Evolutionary conservation across 1,140 invertebrate genomes (phyloP).

Genomic region (Drosophila lowei): DNA sequence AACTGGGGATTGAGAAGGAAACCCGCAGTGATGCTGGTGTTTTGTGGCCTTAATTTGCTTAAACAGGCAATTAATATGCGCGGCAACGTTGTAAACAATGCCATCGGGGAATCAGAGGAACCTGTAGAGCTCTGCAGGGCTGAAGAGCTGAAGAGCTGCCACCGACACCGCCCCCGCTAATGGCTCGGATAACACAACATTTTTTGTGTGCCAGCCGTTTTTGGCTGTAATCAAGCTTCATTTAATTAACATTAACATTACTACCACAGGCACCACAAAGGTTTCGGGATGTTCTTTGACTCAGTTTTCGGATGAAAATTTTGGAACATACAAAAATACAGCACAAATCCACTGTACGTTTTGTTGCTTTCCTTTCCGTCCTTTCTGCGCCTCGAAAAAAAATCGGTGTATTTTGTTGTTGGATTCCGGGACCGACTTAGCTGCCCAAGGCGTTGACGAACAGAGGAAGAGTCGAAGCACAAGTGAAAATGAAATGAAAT

Average conservation of each 20-base stretch:
- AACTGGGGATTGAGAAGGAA: neutral
- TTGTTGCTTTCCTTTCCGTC: too few species aligned
- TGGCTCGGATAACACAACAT: constrained; percentile 52
- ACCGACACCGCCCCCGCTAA: constrained; percentile 28
- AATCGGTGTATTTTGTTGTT: too few species aligned
- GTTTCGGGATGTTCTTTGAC: neutral
- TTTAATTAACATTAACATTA: constrained; percentile 55
- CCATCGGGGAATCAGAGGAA: constrained; percentile 46
- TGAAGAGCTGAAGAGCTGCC: neutral
- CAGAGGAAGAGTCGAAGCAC: too few species aligned
- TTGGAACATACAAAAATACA: too few species aligned
- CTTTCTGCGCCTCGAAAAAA: too few species aligned
- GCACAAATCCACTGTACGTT: too few species aligned
- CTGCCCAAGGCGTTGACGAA: too few species aligned
- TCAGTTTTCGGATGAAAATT: too few species aligned
- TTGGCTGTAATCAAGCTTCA: constrained; percentile 38
- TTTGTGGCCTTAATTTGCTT: constrained; percentile 73
- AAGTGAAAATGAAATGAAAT: too few species aligned
- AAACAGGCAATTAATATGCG: constrained; percentile 79
- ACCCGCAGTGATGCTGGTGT: constrained; percentile 46
- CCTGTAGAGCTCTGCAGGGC: neutral
- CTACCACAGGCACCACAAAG: neutral
- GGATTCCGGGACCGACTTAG: too few species aligned
- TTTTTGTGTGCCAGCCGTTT: constrained; percentile 3
- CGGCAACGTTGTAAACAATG: constrained; percentile 73